These are phyloP conservation scores for Ceratina australensis DNA, from an alignment of 1,140 invertebrate species.

Conservation along the genomic window DNA sequence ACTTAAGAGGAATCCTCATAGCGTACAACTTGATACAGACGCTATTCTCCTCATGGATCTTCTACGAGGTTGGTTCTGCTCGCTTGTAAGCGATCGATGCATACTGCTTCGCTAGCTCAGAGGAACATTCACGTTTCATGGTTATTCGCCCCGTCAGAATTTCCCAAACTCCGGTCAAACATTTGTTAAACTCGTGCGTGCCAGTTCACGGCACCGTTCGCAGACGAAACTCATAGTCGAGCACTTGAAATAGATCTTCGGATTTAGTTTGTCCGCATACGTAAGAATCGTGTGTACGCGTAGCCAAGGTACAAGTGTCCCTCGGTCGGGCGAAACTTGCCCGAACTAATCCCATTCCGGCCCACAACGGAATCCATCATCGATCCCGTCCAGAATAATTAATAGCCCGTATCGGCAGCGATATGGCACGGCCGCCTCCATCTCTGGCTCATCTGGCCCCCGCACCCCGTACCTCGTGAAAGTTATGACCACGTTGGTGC, in stretches of 20 bases:
- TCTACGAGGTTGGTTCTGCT: conserved; percentile 87
- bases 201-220: too few species aligned
- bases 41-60: conserved; percentile 94
- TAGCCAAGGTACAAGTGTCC: neutral
- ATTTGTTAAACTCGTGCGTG: too few species aligned
- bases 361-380: too few species aligned
- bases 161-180: too few species aligned
- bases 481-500: conserved; percentile 23
- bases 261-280: too few species aligned
- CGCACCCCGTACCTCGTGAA: conserved; percentile 26
- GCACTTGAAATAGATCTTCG: too few species aligned
- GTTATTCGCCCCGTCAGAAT: too few species aligned
- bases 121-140: too few species aligned
- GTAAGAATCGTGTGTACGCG: neutral
- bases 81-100: neutral
- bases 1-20: conserved; percentile 90
- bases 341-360: conserved; percentile 28
- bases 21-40: conserved; percentile 94
- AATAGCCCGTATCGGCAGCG: conserved; percentile 18
- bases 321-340: conserved; percentile 1
- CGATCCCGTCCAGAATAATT: conserved; percentile 37
- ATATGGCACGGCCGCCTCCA: too few species aligned
- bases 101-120: too few species aligned
- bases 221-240: too few species aligned
- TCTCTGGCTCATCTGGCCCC: too few species aligned